Evolutionary conservation across 2,797 vertebrate genomes (phyloP), one percentile per base, ranked within the genome.

Genomic region (Chelon labrosus): DNA sequence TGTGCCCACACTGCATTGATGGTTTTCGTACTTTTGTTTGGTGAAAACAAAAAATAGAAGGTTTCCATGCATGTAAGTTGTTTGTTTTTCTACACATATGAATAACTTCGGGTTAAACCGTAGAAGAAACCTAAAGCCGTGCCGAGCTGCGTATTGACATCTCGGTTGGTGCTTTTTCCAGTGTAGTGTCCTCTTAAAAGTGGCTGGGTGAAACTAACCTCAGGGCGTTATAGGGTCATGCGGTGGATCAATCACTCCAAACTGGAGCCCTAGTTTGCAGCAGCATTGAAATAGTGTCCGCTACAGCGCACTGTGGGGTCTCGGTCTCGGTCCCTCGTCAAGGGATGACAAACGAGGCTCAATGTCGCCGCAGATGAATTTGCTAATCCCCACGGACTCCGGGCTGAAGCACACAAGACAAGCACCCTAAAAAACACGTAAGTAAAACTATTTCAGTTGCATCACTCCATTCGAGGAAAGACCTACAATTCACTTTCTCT

Each of bases 221-320:
- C 78, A 47, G 91, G 93, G 91, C 88, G 69, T 71, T 87, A 76
- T 84, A 80, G 89, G 83, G 85, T 89, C 86, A 78, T 86, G 91
- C 92, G 92, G 61, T 80, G 85, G 90, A 95, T 96, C 91, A 87
- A 96, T 96, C 64, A 0, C 7, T 89, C 87, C 91, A 86, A 82
- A 82, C 81, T 71, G 64, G 82, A 91, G 92, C 77, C 90, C 89
- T 86, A 92, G 64, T 84, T 90, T 85, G 61, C 88, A 65, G 56
- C 65, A 69, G 72, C 73, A 79, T 39, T 65, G 73, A 81, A 85
- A 73, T 44, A 79, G 83, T 91, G 75, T 75, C 79, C 78, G 70
- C 66, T 17, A 31, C 58, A 22, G 46, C 51, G 74, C 44, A 59
- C 58, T 79, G 65, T 31, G 47, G 44, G 51, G 31, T 31, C 31